Evolutionary conservation across 2,797 vertebrate species (phyloP), one percentile per base, ranked within the genome.

Genomic region (Arnoldichthys spilopterus): DNA sequence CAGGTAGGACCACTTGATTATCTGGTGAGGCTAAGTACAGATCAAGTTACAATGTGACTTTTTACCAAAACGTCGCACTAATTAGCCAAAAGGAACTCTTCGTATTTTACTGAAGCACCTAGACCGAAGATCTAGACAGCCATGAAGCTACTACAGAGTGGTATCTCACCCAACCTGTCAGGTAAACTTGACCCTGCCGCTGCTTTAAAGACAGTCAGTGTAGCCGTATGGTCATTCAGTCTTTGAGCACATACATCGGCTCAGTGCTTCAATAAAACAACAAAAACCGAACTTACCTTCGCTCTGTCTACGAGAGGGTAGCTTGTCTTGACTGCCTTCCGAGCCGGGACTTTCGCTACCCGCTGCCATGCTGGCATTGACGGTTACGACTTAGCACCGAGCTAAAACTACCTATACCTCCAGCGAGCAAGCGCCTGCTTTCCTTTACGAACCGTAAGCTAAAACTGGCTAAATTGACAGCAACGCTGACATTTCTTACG

Each of bases 341-440:
- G 74, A 73, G 20, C 54, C 77, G 45, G 78, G 85, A 74, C 67
- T 84, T 76, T 77, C 77, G 71, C 16, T 86, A 43, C 68, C 85
- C 1, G 9, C 88, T 82, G 89, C 84, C 91, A 92, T 92, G 78
- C 82, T 87, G 84, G 83, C 86, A 78, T 76, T 59, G 32, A 76
- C 72, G 37, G 72, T 24, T 12, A 73, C 59, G 12, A 64, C 11
- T n/a, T 34, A 51, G 47, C 58, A 45, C 64, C 2, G 43, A 49
- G 76, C 82, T 82, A 79, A 66, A 30, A 3, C 37, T 12, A 24
- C 63, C 26, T 34, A 53, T 22, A 0, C 34, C 43, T 40, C 13
- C 66, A n/a, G 53, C 20, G 18, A 22, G 51, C 51, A 26, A 56
- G 24, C 26, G 24, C 3, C 26, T 45, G 49, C 54, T 34, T 3